A percentile compares a stretch with the other conserved stretches of the same genome.
These are phyloP conservation scores for Rhagophthalmus giganteus DNA, from an alignment of 2,888 invertebrate species.

Conservation along the genomic window DNA sequence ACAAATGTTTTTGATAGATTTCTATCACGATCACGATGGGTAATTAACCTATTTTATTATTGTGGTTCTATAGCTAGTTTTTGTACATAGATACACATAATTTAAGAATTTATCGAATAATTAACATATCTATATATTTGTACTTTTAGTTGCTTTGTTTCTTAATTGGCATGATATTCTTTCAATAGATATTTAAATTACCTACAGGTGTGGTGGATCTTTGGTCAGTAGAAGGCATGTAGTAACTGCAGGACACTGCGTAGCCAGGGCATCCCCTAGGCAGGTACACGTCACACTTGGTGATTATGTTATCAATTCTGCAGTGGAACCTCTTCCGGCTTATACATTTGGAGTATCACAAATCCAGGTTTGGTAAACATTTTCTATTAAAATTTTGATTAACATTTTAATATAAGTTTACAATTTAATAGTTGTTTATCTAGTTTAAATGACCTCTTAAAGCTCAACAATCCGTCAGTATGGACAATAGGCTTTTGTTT, in stretches of 20 bases:
- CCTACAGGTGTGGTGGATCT: slow-evolving; percentile 90
- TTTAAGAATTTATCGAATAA: no score
- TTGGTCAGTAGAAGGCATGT: slow-evolving; percentile 88
- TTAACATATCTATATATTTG: no score
- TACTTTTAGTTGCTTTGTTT: no score
- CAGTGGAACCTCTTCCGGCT: slow-evolving; percentile 86
- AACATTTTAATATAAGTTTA: not conserved
- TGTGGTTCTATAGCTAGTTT: no score
- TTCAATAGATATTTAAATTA: no score
- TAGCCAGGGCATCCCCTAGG: slow-evolving; percentile 85
- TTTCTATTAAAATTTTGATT: slow-evolving; percentile 5
- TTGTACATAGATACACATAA: no score
- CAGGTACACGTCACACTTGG: slow-evolving; percentile 91
- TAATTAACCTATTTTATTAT: no score
- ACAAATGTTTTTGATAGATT: no score
- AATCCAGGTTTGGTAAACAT: slow-evolving; percentile 67
- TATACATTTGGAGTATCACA: slow-evolving; percentile 90
- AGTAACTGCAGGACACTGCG: slow-evolving; percentile 93
- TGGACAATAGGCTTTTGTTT: no score
- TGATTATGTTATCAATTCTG: slow-evolving; percentile 93
- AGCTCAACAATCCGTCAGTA: not conserved
- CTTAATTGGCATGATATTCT: no score
- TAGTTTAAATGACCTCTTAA: not conserved
- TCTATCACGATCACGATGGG: no score
- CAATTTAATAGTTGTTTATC: not conserved